A percentile compares a stretch with the other conserved stretches of the same genome.
phyloP scores from a whole-genome alignment of 1,140 invertebrate genomes.

The Nephila pilipes region DNA sequence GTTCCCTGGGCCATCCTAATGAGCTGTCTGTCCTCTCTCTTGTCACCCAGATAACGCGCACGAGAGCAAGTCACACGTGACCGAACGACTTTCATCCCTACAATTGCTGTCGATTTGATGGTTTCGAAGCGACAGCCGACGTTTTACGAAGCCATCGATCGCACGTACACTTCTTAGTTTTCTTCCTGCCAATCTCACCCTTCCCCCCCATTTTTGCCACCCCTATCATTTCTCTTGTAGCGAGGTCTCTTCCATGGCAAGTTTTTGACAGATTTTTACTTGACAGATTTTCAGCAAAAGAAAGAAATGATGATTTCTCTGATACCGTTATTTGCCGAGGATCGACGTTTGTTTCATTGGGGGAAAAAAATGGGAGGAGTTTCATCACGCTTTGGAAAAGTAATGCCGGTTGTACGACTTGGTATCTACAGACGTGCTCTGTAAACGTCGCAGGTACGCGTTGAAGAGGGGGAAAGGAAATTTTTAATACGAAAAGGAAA shows the following conservation, averaged over 20 bases:
- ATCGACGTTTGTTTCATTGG: constrained; percentile 24
- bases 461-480: background rate
- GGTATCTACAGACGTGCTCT: background rate
- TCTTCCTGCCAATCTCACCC: background rate
- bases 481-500: background rate
- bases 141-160: constrained; percentile 27
- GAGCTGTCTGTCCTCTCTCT: constrained; percentile 49
- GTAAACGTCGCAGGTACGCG: background rate
- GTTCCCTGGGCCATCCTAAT: constrained; percentile 26
- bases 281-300: background rate
- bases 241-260: background rate
- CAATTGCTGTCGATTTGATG: constrained; percentile 52
- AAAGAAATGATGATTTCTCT: background rate
- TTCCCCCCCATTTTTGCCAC: background rate
- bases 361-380: background rate
- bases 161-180: background rate
- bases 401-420: background rate
- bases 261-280: constrained; percentile 30
- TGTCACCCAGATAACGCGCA: constrained; percentile 19
- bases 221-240: background rate
- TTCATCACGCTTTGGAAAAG: background rate
- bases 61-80: constrained; percentile 33
- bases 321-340: constrained; percentile 6
- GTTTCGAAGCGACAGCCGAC: background rate
- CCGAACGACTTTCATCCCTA: constrained; percentile 46